Percentiles rank a stretch among this genome's conserved stretches.
Conservation (phyloP, 1,140 invertebrate genomes). For the Gryllus bimaculatus region DNA sequence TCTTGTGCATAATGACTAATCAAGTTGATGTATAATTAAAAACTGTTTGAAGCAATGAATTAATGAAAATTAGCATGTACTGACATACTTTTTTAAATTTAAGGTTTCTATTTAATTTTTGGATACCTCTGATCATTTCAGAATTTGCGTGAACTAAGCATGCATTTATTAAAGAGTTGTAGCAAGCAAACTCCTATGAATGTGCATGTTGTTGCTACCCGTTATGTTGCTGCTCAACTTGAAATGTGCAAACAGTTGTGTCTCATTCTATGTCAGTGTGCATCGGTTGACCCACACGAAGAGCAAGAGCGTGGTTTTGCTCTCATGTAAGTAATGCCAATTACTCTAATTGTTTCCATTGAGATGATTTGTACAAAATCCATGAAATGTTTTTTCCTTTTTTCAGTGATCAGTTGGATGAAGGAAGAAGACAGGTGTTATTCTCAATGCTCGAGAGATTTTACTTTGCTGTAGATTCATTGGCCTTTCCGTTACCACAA, state of each 20-base stretch:
- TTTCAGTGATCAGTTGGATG: slow-evolving; percentile 57
- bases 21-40: too few species aligned
- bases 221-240: slow-evolving; percentile 66
- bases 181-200: slow-evolving; percentile 48
- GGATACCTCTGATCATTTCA: slow-evolving; percentile 29
- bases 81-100: background rate
- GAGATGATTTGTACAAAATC: background rate
- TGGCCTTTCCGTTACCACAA: slow-evolving; percentile 72
- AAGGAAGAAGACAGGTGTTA: slow-evolving; percentile 52
- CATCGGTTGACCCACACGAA: slow-evolving; percentile 50
- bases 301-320: slow-evolving; percentile 65
- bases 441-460: slow-evolving; percentile 68
- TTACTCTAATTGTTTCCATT: background rate
- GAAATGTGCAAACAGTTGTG: slow-evolving; percentile 67
- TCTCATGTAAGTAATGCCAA: slow-evolving; percentile 50
- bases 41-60: too few species aligned
- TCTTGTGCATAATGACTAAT: too few species aligned
- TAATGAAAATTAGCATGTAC: too few species aligned
- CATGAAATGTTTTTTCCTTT: background rate
- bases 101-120: background rate
- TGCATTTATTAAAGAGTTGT: slow-evolving; percentile 64
- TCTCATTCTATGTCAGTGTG: slow-evolving; percentile 57
- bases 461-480: slow-evolving; percentile 61
- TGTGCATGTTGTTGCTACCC: slow-evolving; percentile 69
- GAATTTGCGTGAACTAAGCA: slow-evolving; percentile 70